Percentiles rank a stretch among this genome's conserved stretches.
Conservation (phyloP, 2,113 vertebrate species). For the Chaetorhynchus papuensis region DNA sequence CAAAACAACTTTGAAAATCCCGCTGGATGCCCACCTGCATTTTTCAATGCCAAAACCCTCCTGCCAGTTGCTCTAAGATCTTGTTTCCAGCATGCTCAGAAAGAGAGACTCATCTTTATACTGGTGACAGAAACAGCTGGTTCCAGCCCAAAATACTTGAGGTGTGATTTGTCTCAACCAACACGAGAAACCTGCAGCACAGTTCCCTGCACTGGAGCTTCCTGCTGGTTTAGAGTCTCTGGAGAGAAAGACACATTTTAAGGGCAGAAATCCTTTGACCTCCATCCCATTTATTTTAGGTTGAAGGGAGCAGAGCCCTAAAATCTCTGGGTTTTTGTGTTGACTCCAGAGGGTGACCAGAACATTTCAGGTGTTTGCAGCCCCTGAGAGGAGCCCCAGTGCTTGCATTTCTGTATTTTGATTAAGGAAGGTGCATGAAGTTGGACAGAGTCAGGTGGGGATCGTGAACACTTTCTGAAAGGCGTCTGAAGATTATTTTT, state of each 20-base stretch:
- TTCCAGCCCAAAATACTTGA: not conserved
- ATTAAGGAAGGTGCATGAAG: not conserved
- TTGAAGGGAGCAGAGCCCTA: not conserved
- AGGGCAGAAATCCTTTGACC: not conserved
- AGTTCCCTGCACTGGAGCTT: not conserved
- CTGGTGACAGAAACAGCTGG: not conserved
- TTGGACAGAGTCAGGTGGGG: not conserved
- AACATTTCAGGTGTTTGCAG: not conserved
- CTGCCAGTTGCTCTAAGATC: not conserved
- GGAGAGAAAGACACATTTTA: not conserved
- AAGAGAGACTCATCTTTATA: not conserved
- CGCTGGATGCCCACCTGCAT: not conserved
- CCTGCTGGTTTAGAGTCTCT: not conserved
- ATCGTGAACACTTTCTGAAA: not conserved
- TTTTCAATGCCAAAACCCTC: not conserved
- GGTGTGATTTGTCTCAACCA: not conserved
- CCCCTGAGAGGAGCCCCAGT: not conserved
- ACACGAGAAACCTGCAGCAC: not conserved
- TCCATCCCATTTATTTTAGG: not conserved
- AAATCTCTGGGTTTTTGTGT: not conserved
- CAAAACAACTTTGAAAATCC: not conserved
- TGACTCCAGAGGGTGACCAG: not conserved
- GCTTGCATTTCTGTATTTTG: not conserved
- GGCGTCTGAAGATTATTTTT: not conserved
- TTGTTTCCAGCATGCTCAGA: not conserved